Base-by-base conservation (phyloP, 30 jellyfish, hydroid and myxozoan species). In the Sanderia malayensis region DNA sequence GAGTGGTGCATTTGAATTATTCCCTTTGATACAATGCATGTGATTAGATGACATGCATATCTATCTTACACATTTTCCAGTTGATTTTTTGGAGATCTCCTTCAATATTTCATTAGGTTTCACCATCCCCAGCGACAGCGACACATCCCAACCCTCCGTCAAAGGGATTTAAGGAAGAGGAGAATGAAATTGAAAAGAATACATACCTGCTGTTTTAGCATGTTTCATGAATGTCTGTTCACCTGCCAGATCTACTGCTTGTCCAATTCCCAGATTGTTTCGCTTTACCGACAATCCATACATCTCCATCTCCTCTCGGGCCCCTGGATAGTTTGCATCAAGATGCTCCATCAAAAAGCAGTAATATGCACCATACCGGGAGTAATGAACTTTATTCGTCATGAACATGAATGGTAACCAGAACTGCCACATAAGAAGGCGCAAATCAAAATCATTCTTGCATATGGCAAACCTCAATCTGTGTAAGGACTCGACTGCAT, bases 161-260 rank as follows among this genome's bases (percentile, higher is more conserved):
- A n/a, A n/a, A n/a, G n/a, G n/a, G n/a, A n/a, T n/a, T n/a, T n/a
- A n/a, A n/a, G n/a, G n/a, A n/a, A n/a, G n/a, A n/a, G n/a, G n/a
- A n/a, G n/a, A n/a, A n/a, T n/a, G n/a, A n/a, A n/a, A n/a, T n/a
- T n/a, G n/a, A n/a, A n/a, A n/a, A n/a, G n/a, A n/a, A n/a, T 15
- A 23, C 57, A 31, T 15, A 61, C 73, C 73, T 61, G 73, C 73
- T 2, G 73, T 61, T 61, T 61, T 61, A 2, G 73, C 73, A 61
- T 61, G 11, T 61, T 21, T 61, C 73, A 61, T 61, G 73, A 7
- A 61, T 2, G 22, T 61, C 19, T 61, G 73, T 22, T 61, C 73
- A 7, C 73, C 73, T 2, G 73, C 73, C 49, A 61, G 4, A 23
- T 61, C 73, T 6, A 61, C 23, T 2, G 73, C 7, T 25, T 61